Evolutionary conservation across 1,140 invertebrate genomes (phyloP).

Genomic region (Drosophila pseudoobscura): DNA sequence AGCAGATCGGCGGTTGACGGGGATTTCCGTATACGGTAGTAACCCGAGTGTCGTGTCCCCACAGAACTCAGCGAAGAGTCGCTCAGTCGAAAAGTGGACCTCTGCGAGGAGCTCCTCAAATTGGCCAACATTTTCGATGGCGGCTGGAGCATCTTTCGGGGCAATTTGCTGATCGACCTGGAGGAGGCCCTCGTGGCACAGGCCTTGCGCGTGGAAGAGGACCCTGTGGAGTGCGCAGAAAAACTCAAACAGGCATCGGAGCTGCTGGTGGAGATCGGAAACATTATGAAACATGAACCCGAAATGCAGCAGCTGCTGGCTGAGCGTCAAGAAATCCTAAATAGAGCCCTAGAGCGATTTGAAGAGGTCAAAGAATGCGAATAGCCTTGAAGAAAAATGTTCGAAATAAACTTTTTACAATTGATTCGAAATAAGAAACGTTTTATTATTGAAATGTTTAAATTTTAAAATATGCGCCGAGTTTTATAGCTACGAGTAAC

Average conservation of each 20-base stretch:
- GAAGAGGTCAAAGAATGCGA: constrained; percentile 21
- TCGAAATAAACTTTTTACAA: not conserved
- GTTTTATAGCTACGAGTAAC: too few species aligned
- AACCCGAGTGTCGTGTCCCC: not conserved
- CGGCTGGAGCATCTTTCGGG: constrained; percentile 86
- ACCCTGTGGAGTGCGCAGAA: constrained; percentile 30
- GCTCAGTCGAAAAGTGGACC: constrained; percentile 86
- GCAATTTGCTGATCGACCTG: constrained; percentile 86
- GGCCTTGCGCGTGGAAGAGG: constrained; percentile 78
- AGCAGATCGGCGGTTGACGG: constrained; percentile 13
- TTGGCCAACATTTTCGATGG: constrained; percentile 87
- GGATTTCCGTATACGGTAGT: too few species aligned
- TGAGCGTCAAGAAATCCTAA: constrained; percentile 40
- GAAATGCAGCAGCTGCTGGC: constrained; percentile 56
- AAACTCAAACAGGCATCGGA: constrained; percentile 47
- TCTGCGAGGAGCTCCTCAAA: constrained; percentile 87
- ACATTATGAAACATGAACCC: constrained; percentile 63
- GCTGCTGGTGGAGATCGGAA: constrained; percentile 46
- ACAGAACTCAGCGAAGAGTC: constrained; percentile 85
- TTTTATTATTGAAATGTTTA: not conserved
- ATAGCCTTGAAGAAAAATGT: not conserved
- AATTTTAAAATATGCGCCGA: not conserved
- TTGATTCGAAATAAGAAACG: not conserved
- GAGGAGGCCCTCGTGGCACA: constrained; percentile 86
- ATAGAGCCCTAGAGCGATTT: constrained; percentile 44